These are phyloP conservation scores for Psittacula derbiana DNA, from an alignment of 2,797 vertebrate genomes.

Conservation along the genomic window DNA sequence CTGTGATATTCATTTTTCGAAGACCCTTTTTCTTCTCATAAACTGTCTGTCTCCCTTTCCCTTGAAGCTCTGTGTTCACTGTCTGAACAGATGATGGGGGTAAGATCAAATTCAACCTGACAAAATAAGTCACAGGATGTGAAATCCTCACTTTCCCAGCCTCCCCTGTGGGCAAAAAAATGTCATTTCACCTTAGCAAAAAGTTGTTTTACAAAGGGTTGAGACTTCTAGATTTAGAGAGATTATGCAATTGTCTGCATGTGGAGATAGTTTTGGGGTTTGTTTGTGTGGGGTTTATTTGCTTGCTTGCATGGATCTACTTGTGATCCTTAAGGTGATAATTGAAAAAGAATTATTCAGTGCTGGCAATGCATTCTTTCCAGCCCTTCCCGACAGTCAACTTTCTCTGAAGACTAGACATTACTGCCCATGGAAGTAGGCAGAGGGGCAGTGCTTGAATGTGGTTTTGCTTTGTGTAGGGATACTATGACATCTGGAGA, in stretches of 20 bases:
- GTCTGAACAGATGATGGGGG: conserved; percentile 16
- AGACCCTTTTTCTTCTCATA: background rate
- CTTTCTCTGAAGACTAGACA: background rate
- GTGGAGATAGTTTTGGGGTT: background rate
- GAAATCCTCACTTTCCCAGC: background rate
- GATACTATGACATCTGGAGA: background rate
- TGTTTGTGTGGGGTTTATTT: background rate
- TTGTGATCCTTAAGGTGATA: background rate
- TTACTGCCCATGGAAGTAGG: background rate
- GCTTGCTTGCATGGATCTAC: background rate
- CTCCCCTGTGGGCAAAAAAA: background rate
- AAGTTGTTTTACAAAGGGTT: background rate
- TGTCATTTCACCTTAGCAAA: background rate
- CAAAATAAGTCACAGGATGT: background rate
- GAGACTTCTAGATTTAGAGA: background rate
- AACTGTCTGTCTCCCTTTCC: background rate
- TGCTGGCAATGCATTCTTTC: background rate
- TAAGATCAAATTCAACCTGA: conserved; percentile 10
- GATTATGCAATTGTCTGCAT: background rate
- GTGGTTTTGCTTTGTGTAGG: background rate
- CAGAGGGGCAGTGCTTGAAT: background rate
- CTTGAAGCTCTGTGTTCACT: conserved; percentile 11
- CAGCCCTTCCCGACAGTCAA: background rate
- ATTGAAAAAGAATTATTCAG: background rate
- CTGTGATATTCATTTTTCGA: background rate